phyloP scores from a whole-genome alignment of 2,888 invertebrate species.

The Apoda limacodes region DNA sequence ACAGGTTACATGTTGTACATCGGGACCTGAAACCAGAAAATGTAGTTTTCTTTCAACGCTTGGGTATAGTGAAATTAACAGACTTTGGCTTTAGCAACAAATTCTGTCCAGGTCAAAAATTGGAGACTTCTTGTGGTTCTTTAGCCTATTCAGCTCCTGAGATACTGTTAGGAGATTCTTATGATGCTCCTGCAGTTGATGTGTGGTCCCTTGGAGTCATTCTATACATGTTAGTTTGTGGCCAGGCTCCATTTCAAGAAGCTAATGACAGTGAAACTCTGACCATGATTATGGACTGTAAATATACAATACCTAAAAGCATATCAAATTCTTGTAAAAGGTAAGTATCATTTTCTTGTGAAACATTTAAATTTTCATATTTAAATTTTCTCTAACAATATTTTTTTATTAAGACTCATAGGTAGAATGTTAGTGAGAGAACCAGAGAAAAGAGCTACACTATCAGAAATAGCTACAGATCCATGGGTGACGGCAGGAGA shows the following conservation, averaged over 20 bases:
- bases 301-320: slow-evolving; percentile 91
- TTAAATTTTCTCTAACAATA: background rate
- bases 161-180: slow-evolving; percentile 97
- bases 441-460: slow-evolving; percentile 89
- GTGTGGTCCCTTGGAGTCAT: slow-evolving; percentile 99
- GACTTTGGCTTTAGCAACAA: slow-evolving; percentile 99
- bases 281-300: slow-evolving; percentile 99
- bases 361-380: background rate
- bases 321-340: slow-evolving; percentile 88
- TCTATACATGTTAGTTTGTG: slow-evolving; percentile 97
- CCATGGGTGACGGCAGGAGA: slow-evolving; percentile 81
- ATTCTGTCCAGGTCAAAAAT: slow-evolving; percentile 94
- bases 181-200: slow-evolving; percentile 99
- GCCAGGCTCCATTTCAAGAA: slow-evolving; percentile 98
- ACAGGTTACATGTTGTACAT: slow-evolving; percentile 73
- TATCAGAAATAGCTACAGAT: slow-evolving; percentile 89
- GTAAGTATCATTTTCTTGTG: slow-evolving; percentile 42
- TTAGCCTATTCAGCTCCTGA: slow-evolving; percentile 99
- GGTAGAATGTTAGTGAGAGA: slow-evolving; percentile 93
- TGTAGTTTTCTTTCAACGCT: slow-evolving; percentile 98
- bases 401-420: slow-evolving; percentile 91
- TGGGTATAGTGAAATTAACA: slow-evolving; percentile 96
- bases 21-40: slow-evolving; percentile 99
- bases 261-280: slow-evolving; percentile 99
- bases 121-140: slow-evolving; percentile 98